phyloP scores from a whole-genome alignment of 1,140 invertebrate species.

The Periplaneta americana region DNA sequence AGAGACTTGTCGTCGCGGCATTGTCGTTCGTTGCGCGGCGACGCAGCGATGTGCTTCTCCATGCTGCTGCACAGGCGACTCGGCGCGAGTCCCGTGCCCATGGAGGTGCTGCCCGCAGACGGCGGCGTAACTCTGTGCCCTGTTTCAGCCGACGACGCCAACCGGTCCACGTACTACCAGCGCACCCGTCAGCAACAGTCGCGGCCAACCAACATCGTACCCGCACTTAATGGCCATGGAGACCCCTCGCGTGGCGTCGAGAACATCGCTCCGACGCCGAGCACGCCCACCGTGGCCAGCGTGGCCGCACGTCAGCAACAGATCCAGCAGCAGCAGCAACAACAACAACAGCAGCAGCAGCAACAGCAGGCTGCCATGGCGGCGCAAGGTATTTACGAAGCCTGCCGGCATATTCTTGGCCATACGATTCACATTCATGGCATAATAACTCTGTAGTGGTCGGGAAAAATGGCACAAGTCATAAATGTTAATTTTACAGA shows the following conservation, averaged over 20 bases:
- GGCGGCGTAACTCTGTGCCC: too few relatives aligned
- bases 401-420: too few relatives aligned
- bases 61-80: not conserved
- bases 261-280: conserved; percentile 1
- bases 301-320: not conserved
- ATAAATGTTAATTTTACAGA: too few relatives aligned
- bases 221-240: not conserved
- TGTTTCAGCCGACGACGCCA: not conserved
- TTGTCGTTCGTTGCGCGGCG: too few relatives aligned
- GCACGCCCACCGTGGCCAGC: not conserved
- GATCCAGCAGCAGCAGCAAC: conserved; percentile 23
- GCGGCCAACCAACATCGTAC: not conserved
- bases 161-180: not conserved
- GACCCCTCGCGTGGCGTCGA: conserved; percentile 1
- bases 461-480: too few relatives aligned
- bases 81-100: not conserved
- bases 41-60: not conserved
- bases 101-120: not conserved
- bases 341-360: conserved; percentile 25
- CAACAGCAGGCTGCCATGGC: conserved; percentile 25
- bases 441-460: too few relatives aligned
- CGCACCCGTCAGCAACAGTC: not conserved
- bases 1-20: too few relatives aligned
- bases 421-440: too few relatives aligned
- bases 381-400: not conserved